Evolutionary conservation across 2,113 vertebrate species (phyloP), one percentile per base, ranked within the genome.

Genomic region (Centropus unirufus): DNA sequence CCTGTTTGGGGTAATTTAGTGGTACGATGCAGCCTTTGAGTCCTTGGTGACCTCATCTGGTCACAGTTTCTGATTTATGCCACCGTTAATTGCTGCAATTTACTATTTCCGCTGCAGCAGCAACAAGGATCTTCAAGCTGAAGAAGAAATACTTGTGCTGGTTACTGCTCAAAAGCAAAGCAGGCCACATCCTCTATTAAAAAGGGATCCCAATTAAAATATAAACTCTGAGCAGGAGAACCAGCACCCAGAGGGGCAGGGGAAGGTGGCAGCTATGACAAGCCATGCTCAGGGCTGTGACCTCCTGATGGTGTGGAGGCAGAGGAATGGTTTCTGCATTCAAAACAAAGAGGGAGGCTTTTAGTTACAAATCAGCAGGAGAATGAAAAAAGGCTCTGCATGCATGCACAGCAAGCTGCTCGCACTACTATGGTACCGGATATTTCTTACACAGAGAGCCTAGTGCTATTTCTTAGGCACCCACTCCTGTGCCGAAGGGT

Each of bases 1-100:
- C 83, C 88, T 95, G 85, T 83, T 93, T 30, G 46, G 78, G 75
- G 69, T 92, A 81, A 92, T 95, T 93, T 47, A 89, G 22, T 51
- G 63, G 23, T 83, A 58, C 49, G 85, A 80, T 90, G 90, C 64
- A 83, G 72, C 76, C 68, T 89, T 92, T 0, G 1, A 86, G 88
- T 39, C 72, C 80, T 90, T 7, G 0, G 39, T 92, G 94, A 89
- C 92, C 87, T 88, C 3, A 0, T 78, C 89, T 59, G 68, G 67
- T 90, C 93, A 44, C 8, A 0, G 34, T 7, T 72, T 83, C 87
- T 95, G 92, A 94, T 96, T 96, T 95, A 94, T 80, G 75, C 59
- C 29, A 36, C 58, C 0, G 2, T 59, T 95, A 92, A 92, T 91
- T 90, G 76, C 76, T 70, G 32, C 80, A 92, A 90, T 80, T 94